phyloP scores from a whole-genome alignment of 2,888 invertebrate species.

The Hypolimnas misippus region DNA sequence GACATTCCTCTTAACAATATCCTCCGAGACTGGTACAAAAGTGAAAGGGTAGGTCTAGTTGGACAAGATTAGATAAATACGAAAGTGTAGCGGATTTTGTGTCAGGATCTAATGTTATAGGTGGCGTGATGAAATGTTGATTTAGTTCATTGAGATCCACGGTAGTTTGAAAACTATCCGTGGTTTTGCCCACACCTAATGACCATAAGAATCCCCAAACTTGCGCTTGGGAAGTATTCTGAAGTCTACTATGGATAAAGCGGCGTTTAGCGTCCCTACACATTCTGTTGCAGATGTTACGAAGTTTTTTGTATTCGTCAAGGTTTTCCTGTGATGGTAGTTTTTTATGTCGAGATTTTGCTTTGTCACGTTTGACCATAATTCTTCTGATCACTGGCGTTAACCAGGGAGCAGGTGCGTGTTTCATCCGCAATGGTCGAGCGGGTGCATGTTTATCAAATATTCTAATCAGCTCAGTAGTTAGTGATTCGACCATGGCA shows the following conservation, averaged over 20 bases:
- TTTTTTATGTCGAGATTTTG: background rate
- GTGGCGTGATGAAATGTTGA: background rate
- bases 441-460: conserved; percentile 33
- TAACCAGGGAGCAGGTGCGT: too few relatives aligned
- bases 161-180: background rate
- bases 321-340: background rate
- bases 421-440: background rate
- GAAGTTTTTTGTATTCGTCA: background rate
- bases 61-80: background rate
- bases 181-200: background rate
- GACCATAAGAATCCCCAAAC: conserved; percentile 6
- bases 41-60: background rate
- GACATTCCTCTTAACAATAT: background rate
- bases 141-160: background rate
- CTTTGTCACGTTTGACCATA: conserved; percentile 1
- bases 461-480: conserved; percentile 12
- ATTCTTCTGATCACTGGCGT: too few relatives aligned
- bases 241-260: background rate
- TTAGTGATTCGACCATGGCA: conserved; percentile 18
- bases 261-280: background rate
- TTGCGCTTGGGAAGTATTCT: background rate
- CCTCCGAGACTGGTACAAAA: background rate
- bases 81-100: background rate
- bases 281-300: conserved; percentile 1
- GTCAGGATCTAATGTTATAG: background rate